Evolutionary conservation across 2,888 invertebrate species (phyloP), one percentile per base, ranked within the genome.

Genomic region (Patella caerulea): DNA sequence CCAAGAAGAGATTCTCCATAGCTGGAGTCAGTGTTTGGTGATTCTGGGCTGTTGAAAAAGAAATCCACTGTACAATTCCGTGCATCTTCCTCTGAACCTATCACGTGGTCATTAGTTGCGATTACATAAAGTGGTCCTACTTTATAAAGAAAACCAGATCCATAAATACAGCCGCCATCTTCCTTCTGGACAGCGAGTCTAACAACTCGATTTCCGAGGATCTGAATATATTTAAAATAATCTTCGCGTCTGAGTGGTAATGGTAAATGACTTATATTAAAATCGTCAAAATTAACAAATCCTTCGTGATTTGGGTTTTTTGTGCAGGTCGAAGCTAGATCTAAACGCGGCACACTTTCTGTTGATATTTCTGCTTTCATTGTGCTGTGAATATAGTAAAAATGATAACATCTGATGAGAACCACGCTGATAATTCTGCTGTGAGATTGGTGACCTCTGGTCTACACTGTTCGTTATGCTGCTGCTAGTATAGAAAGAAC

Each of bases 241-340:
- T 65, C 65, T 65, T 65, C 65, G 0, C 0, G 5, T 65, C 65
- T 65, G 19, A 65, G 2, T 3, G 12, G 19, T 24, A 12, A 24
- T 65, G 65, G 65, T 65, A 65, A 24, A 65, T 65, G 19, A 24
- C 11, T 24, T 65, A 65, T 14, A 24, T 65, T 65, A 17, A 65
- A 65, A 11, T 65, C 65, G 24, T 65, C 65, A 65, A 65, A 65
- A 11, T 65, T 65, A 11, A 65, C 14, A 24, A 65, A 65, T 3
- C 14, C 24, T 65, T 65, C 65, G 24, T 65, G 65, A 19, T 65
- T 65, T 65, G 24, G 65, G 19, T 65, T 65, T 65, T 65, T 65
- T 19, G 65, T 19, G 24, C 65, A 65, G 5, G 19, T 24, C 2
- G 65, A 24, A 19, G 14, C 65, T 45, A 9, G 9, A 45, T 45